phyloP scores from a whole-genome alignment of 2,888 invertebrate species.

The Athrips mouffetella region DNA sequence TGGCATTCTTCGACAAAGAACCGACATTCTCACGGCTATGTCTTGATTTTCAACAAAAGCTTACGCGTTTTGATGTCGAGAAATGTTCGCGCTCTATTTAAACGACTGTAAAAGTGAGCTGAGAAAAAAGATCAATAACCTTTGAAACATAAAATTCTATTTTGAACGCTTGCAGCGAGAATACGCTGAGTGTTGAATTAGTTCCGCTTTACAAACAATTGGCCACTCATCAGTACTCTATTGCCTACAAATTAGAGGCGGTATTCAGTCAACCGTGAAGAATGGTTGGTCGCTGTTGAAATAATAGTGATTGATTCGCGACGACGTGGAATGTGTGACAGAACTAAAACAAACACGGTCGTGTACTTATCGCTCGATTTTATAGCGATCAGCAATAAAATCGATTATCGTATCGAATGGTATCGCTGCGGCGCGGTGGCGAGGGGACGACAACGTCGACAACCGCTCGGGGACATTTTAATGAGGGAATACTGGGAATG shows the following conservation, averaged over 20 bases:
- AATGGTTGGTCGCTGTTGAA: constrained; percentile 41
- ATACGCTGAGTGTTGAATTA: constrained; percentile 32
- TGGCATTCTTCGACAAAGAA: not conserved
- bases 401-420: constrained; percentile 61
- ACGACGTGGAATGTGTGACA: constrained; percentile 44
- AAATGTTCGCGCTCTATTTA: constrained; percentile 8
- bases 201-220: constrained; percentile 45
- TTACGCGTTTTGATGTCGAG: not conserved
- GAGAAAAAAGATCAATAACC: constrained; percentile 38
- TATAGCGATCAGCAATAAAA: constrained; percentile 63
- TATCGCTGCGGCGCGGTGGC: constrained; percentile 14
- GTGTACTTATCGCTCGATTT: constrained; percentile 46
- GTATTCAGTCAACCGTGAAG: constrained; percentile 39
- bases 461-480: constrained; percentile 56
- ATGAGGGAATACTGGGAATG: constrained; percentile 64
- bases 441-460: constrained; percentile 46
- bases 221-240: constrained; percentile 28
- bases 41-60: not conserved
- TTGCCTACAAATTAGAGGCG: constrained; percentile 43
- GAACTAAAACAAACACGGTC: constrained; percentile 49
- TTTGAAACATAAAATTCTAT: constrained; percentile 41
- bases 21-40: too few species aligned
- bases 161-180: constrained; percentile 38
- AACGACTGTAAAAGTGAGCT: constrained; percentile 16
- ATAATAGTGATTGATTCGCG: constrained; percentile 56